phyloP scores from a whole-genome alignment of 2,888 invertebrate species.

The Lacanobia wlatinum region DNA sequence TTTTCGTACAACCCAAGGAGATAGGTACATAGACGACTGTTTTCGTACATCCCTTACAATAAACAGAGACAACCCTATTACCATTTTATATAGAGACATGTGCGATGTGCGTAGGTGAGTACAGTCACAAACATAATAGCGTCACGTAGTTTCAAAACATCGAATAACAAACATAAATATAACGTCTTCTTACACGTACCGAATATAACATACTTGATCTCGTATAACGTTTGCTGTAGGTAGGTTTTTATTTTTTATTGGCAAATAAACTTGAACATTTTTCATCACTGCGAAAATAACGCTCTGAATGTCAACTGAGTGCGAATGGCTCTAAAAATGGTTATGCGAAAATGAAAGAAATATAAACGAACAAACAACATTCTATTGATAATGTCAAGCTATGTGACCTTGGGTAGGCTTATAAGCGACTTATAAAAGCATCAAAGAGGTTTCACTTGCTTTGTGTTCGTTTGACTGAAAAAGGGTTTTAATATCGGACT shows the following conservation, averaged over 20 bases:
- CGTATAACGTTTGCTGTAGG: conserved; percentile 25
- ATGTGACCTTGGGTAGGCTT: not conserved
- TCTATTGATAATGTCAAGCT: conserved; percentile 11
- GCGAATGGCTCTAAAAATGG: conserved; percentile 14
- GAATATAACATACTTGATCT: conserved; percentile 45
- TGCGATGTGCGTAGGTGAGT: conserved; percentile 1
- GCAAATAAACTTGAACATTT: conserved; percentile 50
- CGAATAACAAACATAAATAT: conserved; percentile 50
- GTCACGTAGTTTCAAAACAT: conserved; percentile 58
- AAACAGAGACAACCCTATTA: conserved; percentile 34
- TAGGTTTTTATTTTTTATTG: conserved; percentile 47
- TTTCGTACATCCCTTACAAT: conserved; percentile 26
- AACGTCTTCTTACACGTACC: conserved; percentile 46
- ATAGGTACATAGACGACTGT: conserved; percentile 5
- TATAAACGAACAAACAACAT: not conserved
- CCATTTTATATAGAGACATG: conserved; percentile 20
- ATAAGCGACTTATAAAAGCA: not conserved
- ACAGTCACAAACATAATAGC: conserved; percentile 45
- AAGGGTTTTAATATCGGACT: not conserved
- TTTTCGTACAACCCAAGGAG: conserved; percentile 29
- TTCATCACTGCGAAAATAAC: conserved; percentile 45
- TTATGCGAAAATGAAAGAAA: conserved; percentile 5
- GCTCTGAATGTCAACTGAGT: conserved; percentile 34
- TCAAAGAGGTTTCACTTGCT: not conserved
- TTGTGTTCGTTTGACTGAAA: conserved; percentile 1